A percentile compares a stretch with the other conserved stretches of the same genome.
phyloP scores from a whole-genome alignment of 2,888 invertebrate species.

The Tenodera sinensis region DNA sequence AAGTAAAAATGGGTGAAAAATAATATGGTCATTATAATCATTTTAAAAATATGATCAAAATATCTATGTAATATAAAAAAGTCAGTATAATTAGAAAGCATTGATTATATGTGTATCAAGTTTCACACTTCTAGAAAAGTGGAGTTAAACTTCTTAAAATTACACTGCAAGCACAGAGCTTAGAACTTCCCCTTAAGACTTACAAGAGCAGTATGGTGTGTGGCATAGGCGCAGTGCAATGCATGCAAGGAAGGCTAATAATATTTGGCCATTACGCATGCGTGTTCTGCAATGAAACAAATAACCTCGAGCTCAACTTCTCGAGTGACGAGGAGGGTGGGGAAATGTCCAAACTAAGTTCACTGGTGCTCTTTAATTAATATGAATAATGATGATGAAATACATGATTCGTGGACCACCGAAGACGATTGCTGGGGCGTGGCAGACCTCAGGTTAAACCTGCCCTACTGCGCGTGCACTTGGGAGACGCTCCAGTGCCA shows the following conservation, averaged over 20 bases:
- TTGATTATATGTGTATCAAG: too few species aligned
- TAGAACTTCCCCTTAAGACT: too few species aligned
- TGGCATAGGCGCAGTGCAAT: too few species aligned
- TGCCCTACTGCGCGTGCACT: background rate
- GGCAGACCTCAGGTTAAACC: background rate
- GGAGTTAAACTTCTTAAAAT: too few species aligned
- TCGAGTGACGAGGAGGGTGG: background rate
- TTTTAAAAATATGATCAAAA: too few species aligned
- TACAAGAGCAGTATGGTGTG: too few species aligned
- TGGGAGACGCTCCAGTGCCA: background rate
- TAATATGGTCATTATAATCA: too few species aligned
- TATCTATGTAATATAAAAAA: too few species aligned
- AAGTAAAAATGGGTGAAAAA: too few species aligned
- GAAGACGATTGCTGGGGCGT: background rate
- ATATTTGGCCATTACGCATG: background rate
- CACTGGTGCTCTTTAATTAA: constrained; percentile 9
- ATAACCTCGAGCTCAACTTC: background rate
- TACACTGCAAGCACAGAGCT: too few species aligned
- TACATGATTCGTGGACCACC: constrained; percentile 8
- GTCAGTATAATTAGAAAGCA: too few species aligned
- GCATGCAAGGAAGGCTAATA: background rate
- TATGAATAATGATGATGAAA: constrained; percentile 18
- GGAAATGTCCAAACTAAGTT: background rate
- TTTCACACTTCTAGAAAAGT: too few species aligned
- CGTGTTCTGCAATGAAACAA: background rate